Base-by-base conservation (phyloP, 2,797 vertebrate genomes). In the Tenualosa thibaudeaui region DNA sequence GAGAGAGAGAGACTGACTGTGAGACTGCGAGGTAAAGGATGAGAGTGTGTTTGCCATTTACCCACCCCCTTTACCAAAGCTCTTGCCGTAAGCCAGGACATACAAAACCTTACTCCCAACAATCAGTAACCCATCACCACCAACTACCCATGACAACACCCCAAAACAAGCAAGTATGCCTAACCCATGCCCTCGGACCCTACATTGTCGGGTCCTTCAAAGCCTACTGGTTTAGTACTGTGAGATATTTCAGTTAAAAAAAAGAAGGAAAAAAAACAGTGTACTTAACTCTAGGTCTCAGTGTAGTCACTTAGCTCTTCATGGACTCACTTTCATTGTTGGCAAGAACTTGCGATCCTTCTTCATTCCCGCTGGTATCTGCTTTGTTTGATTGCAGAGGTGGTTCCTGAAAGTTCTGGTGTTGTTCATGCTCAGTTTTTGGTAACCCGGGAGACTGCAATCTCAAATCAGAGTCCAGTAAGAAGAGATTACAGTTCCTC, bases 241-340 rank as follows among this genome's bases (percentile, higher is more conserved):
- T 78, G 71, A 78, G 71, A 90, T 89, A 91, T 91, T 92, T 82
- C 85, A 89, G 90, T 91, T 90, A 89, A 89, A 84, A 84, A 51
- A 84, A 84, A 54, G n/a, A 84, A 54, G n/a, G 53, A 81, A 81
- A 43, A 60, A 84, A 86, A 84, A 85, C 51, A 22, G 62, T 86
- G 81, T 85, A 87, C 84, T 90, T 86, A 82, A 90, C 88, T 86
- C 91, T 86, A 87, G 90, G 89, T 90, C 89, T 10, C 85, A 84
- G 88, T 90, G 87, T 88, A 90, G 91, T 93, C 81, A 75, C 92
- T 91, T 91, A 93, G 90, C 90, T 91, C 88, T 87, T 88, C 88
- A 86, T 86, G 83, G 82, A 83, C 91, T 91, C 88, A 88, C 89
- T 93, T 90, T 89, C 88, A 86, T 92, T 90, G 89, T 89, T 92